Evolutionary conservation across 1,140 invertebrate genomes (phyloP), one percentile per base, ranked within the genome.

Genomic region (Pristionchus pacificus): DNA sequence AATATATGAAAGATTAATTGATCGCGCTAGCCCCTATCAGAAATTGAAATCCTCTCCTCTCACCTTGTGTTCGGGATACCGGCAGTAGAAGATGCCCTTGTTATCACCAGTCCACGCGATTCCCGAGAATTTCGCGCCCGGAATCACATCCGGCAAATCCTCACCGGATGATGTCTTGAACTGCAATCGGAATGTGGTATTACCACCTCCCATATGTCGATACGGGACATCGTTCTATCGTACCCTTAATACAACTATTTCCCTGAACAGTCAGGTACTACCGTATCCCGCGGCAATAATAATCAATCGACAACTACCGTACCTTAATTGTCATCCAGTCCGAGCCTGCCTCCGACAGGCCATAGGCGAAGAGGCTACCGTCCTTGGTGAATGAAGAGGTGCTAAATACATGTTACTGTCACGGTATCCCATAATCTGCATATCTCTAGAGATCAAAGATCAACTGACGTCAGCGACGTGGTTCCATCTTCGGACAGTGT

Each of bases 81-180:
- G 91, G 76, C 91, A 91, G 86, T 98, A 98, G 86, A 98, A 98
- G 68, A 98, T 88, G 65, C 95, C 95, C 79, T 90, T 89, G 84
- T 97, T 91, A 84, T 98, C 94, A 80, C 93, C 92, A 49, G 93
- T 95, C 95, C 95, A 98, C 0, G 91, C 88, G 83, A 97, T 89
- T 13, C 88, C 87, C 0, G 92, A 91, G 85, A 93, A 97, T 85
- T 97, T 97, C 0, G 95, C 90, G 83, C 93, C 91, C 78, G 93
- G 89, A 70, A 98, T 86, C 13, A 90, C 86, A 85, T 99, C 96
- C 2, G 90, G 88, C 75, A 93, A 91, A 82, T 97, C 92, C 83
- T 93, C 88, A 68, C 91, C 85, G 32, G 80, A 84, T 24, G 83
- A 80, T 70, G 84, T 84, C 68, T 90, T 91, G 74, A 85, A 80